Conservation (phyloP, 1,140 invertebrate species). For the Oscheius sp. region DNA sequence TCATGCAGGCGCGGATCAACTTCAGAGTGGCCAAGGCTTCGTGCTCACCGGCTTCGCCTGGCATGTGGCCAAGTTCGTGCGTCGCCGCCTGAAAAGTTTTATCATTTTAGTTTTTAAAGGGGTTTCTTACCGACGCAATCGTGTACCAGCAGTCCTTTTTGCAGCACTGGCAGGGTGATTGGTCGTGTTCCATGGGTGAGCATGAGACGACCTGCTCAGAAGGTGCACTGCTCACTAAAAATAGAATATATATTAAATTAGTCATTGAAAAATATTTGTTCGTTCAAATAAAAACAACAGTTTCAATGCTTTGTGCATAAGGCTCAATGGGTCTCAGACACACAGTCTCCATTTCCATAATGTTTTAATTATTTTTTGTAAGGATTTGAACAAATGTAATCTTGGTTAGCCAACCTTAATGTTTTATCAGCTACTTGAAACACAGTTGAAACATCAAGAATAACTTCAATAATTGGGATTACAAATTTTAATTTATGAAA, state of each 20-base stretch:
- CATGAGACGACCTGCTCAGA: slow-evolving; percentile 33
- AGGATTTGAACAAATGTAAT: too few relatives aligned
- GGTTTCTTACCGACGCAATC: slow-evolving; percentile 44
- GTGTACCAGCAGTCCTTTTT: slow-evolving; percentile 60
- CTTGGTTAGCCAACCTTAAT: too few relatives aligned
- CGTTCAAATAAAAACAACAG: too few relatives aligned
- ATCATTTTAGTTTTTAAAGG: background rate
- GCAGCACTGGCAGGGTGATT: slow-evolving; percentile 54
- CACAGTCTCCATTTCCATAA: too few relatives aligned
- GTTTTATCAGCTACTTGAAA: too few relatives aligned
- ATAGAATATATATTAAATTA: too few relatives aligned
- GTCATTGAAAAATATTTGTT: background rate
- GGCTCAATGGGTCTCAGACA: too few relatives aligned
- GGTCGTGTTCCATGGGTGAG: slow-evolving; percentile 30
- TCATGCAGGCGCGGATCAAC: slow-evolving; percentile 59
- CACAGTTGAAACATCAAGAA: too few relatives aligned
- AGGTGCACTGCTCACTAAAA: slow-evolving; percentile 18
- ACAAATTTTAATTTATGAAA: too few relatives aligned
- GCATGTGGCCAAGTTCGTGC: slow-evolving; percentile 58
- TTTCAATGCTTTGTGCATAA: too few relatives aligned
- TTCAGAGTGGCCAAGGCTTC: slow-evolving; percentile 57
- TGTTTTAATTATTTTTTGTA: too few relatives aligned
- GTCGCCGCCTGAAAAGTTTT: slow-evolving; percentile 49
- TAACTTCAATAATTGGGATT: too few relatives aligned
- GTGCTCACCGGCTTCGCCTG: slow-evolving; percentile 57